Evolutionary conservation across 64 coral and sea anemone species (phyloP).

Genomic region (Pocillopora damicornis): DNA sequence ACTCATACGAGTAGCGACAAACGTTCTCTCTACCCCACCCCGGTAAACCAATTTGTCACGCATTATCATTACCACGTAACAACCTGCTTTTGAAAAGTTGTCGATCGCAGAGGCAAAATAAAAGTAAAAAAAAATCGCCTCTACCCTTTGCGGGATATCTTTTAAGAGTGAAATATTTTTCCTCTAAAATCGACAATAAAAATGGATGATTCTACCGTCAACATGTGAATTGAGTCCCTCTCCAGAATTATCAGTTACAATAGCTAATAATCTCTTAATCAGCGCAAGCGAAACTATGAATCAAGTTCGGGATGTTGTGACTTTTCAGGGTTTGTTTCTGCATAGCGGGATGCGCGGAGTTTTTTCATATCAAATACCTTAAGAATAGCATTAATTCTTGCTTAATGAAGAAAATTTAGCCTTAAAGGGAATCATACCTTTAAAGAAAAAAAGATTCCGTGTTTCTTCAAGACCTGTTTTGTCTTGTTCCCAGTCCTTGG

Average conservation of each 20-base stretch:
- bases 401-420: not conserved
- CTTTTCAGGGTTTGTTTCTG: constrained; percentile 4
- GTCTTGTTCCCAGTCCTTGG: constrained; percentile 16
- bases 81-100: not conserved
- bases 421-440: not conserved
- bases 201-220: not conserved
- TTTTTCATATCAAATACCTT: not conserved
- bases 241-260: no score
- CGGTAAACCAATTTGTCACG: constrained; percentile 3
- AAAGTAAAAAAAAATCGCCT: no score
- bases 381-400: not conserved
- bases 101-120: not conserved
- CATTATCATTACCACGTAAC: not conserved
- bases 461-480: constrained; percentile 31
- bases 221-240: no score
- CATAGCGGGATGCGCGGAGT: no score
- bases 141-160: not conserved
- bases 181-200: not conserved
- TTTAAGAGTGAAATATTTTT: not conserved
- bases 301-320: not conserved
- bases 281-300: not conserved
- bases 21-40: not conserved
- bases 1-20: not conserved
- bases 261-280: not conserved
- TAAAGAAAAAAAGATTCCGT: not conserved